Percentiles rank a stretch among this genome's conserved stretches.
These are phyloP conservation scores for Trichonephila clavata DNA, from an alignment of 1,140 invertebrate genomes.

Conservation along the genomic window DNA sequence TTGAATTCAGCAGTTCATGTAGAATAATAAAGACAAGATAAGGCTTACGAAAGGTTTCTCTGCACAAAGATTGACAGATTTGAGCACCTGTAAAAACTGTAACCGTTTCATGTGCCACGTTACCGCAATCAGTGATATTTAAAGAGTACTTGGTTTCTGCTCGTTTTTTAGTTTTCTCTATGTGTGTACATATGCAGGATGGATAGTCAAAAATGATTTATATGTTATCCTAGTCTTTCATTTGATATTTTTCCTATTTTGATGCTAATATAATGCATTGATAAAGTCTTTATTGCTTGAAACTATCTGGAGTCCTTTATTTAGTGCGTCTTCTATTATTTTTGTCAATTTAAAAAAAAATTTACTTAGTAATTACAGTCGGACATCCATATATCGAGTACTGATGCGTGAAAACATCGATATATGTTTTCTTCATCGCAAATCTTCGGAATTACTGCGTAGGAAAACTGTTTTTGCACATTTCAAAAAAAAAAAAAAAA, in stretches of 20 bases:
- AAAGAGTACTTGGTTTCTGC: slow-evolving; percentile 56
- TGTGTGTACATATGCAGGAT: slow-evolving; percentile 64
- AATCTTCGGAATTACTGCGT: no score
- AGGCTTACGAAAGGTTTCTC: slow-evolving; percentile 3
- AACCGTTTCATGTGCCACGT: slow-evolving; percentile 60
- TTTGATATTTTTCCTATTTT: slow-evolving; percentile 77
- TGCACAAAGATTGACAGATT: slow-evolving; percentile 36
- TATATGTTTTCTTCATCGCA: no score
- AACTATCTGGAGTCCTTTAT: slow-evolving; percentile 44
- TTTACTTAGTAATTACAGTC: no score
- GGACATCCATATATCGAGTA: no score
- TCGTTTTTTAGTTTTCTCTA: background rate
- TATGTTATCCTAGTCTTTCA: slow-evolving; percentile 76
- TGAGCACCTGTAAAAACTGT: slow-evolving; percentile 30
- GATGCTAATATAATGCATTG: slow-evolving; percentile 75
- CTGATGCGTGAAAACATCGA: no score
- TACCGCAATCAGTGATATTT: slow-evolving; percentile 69
- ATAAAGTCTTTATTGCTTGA: slow-evolving; percentile 75
- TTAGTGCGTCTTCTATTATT: slow-evolving; percentile 12
- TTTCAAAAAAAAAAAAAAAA: no score
- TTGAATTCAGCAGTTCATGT: slow-evolving; percentile 17
- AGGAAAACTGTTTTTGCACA: no score
- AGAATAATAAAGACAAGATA: background rate
- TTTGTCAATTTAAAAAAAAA: no score
- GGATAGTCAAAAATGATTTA: slow-evolving; percentile 74